Evolutionary conservation across 2,113 vertebrate genomes (phyloP), one percentile per base, ranked within the genome.

Genomic region (Prinia subflava): DNA sequence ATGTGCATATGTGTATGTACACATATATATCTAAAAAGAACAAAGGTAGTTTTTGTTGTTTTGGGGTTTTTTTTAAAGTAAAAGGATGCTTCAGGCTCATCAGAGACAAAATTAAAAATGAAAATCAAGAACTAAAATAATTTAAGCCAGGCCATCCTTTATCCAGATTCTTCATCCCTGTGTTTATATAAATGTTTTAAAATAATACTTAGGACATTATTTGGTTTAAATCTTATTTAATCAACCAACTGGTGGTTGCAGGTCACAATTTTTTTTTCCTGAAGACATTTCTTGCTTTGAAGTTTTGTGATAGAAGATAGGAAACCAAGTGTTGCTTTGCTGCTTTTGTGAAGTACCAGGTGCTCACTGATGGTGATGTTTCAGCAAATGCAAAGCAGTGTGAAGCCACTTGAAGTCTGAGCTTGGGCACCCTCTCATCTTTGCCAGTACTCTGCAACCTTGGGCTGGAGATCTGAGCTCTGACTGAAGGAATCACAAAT

Each of bases 311-410:
- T 33, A 78, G 52, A 82, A 67, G 57, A 70, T 70, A 75, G 67
- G 74, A 93, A 87, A 16, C 15, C 15, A 80, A 73, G 16, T 13
- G 19, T 42, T 44, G 37, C 57, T 50, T 69, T 73, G n/a, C 35
- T 73, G 56, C 23, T 52, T 76, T 53, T 84, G 60, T 78, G 56
- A 76, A 88, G 44, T 78, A 75, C 74, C 41, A 22, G 33, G 6
- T 71, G 70, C 62, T 92, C 27, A 3, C 59, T 65, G 28, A 1
- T 27, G 30, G 15, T 59, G 56, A 21, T 65, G 55, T 17, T 95
- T 83, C 35, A 67, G 64, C 33, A 33, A 83, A n/a, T 0, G 0
- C 12, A 27, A 50, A 41, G 3, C 42, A 63, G 63, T 1, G 0
- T 11, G 8, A 67, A 49, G 65, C 39, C 2, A 3, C 27, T 17